A percentile compares a stretch with the other conserved stretches of the same genome.
phyloP scores from a whole-genome alignment of 23 tunicate species.

The Halocynthia aurantium region DNA sequence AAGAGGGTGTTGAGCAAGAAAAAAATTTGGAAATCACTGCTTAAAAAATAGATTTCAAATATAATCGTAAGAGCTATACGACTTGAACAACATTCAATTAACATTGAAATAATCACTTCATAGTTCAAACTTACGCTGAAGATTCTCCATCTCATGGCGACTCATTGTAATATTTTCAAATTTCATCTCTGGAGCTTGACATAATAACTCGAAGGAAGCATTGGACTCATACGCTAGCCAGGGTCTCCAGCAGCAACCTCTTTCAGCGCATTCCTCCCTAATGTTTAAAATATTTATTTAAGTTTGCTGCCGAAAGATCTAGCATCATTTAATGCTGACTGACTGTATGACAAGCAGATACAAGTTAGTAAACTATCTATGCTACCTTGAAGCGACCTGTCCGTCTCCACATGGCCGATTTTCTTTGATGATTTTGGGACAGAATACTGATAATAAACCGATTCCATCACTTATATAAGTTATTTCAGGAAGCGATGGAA shows the following conservation, averaged over 20 bases:
- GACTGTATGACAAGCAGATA: background rate
- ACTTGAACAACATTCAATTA: no score
- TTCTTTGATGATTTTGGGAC: background rate
- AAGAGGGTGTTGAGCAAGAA: no score
- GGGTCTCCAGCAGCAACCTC: slow-evolving; percentile 13
- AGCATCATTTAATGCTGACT: background rate
- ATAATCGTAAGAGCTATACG: no score
- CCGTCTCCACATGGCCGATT: background rate
- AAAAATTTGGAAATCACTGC: no score
- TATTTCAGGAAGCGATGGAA: slow-evolving; percentile 10
- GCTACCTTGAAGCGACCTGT: background rate
- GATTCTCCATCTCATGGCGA: no score
- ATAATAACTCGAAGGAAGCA: background rate
- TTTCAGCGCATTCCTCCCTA: slow-evolving; percentile 2
- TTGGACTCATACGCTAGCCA: background rate
- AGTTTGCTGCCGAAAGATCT: no score
- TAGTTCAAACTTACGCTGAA: no score
- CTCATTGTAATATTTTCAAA: no score
- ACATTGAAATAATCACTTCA: no score
- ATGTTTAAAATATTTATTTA: no score
- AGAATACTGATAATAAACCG: background rate
- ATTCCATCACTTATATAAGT: background rate
- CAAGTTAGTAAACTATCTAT: no score
- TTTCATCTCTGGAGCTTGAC: slow-evolving; percentile 5
- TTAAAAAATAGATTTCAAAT: no score